Conservation (phyloP, 2,113 vertebrate species). For the Lontra canadensis region DNA sequence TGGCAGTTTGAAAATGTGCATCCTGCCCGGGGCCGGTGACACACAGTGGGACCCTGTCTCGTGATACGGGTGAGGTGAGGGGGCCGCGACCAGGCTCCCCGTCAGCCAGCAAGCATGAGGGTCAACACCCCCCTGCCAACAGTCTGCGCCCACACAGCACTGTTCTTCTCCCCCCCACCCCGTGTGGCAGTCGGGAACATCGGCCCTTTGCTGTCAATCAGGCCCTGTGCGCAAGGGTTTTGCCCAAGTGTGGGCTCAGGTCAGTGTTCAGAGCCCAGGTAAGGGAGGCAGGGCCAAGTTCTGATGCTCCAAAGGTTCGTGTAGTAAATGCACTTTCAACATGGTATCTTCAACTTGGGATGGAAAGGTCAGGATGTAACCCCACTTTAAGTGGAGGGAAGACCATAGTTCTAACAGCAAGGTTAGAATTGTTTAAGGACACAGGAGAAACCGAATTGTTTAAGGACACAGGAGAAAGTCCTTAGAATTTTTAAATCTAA, state of each 20-base stretch:
- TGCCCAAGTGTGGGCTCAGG: background rate
- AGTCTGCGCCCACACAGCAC: background rate
- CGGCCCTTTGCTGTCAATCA: background rate
- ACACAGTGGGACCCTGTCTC: background rate
- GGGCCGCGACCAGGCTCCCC: background rate
- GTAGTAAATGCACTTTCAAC: background rate
- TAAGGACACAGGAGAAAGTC: background rate
- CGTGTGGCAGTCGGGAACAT: fast-evolving
- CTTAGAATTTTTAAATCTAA: background rate
- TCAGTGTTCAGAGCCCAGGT: background rate
- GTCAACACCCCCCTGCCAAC: background rate
- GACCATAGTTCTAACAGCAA: background rate
- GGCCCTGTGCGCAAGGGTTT: background rate
- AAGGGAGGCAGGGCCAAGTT: background rate
- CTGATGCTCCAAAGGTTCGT: background rate
- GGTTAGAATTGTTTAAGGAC: background rate
- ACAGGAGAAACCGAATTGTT: background rate
- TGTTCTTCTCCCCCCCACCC: fast-evolving
- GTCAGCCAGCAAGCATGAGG: background rate
- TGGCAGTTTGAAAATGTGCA: background rate
- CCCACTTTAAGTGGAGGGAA: background rate
- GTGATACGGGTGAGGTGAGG: fast-evolving
- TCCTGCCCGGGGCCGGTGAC: background rate
- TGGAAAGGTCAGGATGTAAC: background rate
- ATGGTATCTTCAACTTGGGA: background rate